Conservation (phyloP, 2,888 invertebrate genomes). For the Muschampia plurimacula region DNA sequence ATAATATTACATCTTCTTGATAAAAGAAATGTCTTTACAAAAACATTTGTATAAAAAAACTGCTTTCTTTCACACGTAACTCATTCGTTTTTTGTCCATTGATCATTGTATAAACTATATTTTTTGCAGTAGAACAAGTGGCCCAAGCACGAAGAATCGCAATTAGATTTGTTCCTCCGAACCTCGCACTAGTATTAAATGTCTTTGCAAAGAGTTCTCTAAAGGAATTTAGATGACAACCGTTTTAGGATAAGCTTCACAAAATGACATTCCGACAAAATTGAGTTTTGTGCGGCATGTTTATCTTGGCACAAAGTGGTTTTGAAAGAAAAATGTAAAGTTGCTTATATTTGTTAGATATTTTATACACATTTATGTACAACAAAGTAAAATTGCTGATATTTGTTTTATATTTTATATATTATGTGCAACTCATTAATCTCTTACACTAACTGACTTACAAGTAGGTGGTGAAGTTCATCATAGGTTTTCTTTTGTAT, state of each 20-base stretch:
- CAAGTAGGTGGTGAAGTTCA: too few species aligned
- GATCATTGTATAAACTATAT: background rate
- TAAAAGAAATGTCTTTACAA: too few species aligned
- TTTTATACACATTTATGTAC: background rate
- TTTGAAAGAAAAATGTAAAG: background rate
- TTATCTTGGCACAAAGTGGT: constrained; percentile 1
- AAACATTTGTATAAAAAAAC: too few species aligned
- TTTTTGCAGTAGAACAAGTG: background rate
- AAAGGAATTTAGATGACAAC: constrained; percentile 39
- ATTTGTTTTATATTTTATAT: too few species aligned
- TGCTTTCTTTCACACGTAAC: too few species aligned
- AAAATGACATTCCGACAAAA: constrained; percentile 34
- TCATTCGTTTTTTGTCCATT: background rate
- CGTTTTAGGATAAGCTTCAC: constrained; percentile 36
- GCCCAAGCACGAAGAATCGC: constrained; percentile 23
- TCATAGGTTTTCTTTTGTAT: too few species aligned
- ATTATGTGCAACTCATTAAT: too few species aligned
- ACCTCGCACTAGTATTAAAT: constrained; percentile 32
- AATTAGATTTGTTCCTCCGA: constrained; percentile 37
- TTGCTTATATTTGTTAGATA: background rate
- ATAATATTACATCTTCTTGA: too few species aligned
- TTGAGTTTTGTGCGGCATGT: constrained; percentile 23
- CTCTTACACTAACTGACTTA: too few species aligned
- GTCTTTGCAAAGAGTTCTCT: constrained; percentile 37
- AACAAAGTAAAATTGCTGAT: too few species aligned